Percentiles rank a stretch among this genome's conserved stretches.
phyloP scores from a whole-genome alignment of 2,797 vertebrate species.

The Acanthurus tractus region DNA sequence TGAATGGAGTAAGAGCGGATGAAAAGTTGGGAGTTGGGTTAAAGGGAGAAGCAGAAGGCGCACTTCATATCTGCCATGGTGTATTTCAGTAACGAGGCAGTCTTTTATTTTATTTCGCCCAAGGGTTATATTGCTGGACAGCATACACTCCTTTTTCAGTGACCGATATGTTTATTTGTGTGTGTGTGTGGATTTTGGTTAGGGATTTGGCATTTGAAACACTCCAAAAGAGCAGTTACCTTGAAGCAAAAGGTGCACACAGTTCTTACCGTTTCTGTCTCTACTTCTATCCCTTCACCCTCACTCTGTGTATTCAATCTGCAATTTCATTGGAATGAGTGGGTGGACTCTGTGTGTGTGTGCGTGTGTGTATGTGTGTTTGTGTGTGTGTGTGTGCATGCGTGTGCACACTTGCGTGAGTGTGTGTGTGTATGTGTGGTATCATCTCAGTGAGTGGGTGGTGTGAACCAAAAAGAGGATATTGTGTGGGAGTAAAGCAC shows the following conservation, averaged over 20 bases:
- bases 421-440: constrained; percentile 51
- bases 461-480: constrained; percentile 79
- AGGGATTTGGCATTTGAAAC: constrained; percentile 57
- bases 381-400: constrained; percentile 44
- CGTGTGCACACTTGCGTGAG: too few species aligned
- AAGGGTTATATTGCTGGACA: constrained; percentile 35
- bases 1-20: neutral
- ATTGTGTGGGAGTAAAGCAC: constrained; percentile 79
- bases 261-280: constrained; percentile 54
- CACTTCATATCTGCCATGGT: neutral
- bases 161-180: constrained; percentile 15
- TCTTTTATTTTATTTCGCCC: constrained; percentile 47
- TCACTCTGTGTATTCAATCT: constrained; percentile 70
- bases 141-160: constrained; percentile 35
- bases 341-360: constrained; percentile 59
- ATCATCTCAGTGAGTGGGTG: constrained; percentile 76
- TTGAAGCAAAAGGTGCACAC: constrained; percentile 69
- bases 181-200: constrained; percentile 49
- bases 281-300: constrained; percentile 58
- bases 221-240: constrained; percentile 71
- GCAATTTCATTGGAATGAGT: constrained; percentile 71
- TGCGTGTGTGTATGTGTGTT: constrained; percentile 8
- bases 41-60: constrained; percentile 17
- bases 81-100: constrained; percentile 23
- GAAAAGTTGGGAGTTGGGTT: neutral